These are phyloP conservation scores for Lepidurus arcticus DNA, from an alignment of 1,140 invertebrate species.

Conservation along the genomic window DNA sequence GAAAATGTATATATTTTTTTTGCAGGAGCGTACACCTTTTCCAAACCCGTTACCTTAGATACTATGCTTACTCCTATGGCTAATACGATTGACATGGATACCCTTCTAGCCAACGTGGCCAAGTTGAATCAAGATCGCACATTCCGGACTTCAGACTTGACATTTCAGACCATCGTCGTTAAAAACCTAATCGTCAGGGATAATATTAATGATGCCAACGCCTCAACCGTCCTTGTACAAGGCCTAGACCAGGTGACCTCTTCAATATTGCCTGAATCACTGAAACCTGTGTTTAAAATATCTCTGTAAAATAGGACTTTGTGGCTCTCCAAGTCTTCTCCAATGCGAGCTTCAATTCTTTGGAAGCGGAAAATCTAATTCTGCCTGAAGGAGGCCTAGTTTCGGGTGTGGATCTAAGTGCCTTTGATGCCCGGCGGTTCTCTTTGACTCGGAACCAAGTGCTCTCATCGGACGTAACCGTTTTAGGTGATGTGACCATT, in stretches of 20 bases:
- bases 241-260: background rate
- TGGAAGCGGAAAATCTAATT: background rate
- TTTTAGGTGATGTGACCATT: background rate
- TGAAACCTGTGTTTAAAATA: background rate
- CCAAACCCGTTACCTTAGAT: background rate
- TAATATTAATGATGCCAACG: background rate
- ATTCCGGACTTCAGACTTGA: background rate
- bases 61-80: background rate
- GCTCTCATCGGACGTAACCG: background rate
- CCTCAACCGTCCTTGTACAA: background rate
- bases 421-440: background rate
- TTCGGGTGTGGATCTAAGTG: background rate
- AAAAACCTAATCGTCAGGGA: background rate
- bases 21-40: background rate
- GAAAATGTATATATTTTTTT: background rate
- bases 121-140: background rate
- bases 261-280: background rate
- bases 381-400: background rate
- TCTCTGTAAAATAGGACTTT: background rate
- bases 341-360: background rate
- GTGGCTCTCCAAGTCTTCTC: background rate
- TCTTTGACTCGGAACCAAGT: background rate
- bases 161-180: background rate
- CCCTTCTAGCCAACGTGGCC: background rate
- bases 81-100: background rate